These are phyloP conservation scores for Epinephelus awoara DNA, from an alignment of 2,797 vertebrate species.

Conservation along the genomic window DNA sequence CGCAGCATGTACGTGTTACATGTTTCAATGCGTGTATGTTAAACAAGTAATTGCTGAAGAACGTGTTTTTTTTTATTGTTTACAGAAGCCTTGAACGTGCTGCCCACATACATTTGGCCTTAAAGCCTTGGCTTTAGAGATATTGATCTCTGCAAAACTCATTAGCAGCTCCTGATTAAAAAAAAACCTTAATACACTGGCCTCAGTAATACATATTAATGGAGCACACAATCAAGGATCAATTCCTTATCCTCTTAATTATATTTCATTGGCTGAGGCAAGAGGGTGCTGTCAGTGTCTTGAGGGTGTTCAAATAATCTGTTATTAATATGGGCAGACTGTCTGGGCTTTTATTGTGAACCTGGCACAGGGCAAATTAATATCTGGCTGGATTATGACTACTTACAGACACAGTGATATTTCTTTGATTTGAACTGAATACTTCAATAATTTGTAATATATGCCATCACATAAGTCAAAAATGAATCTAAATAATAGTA, in stretches of 20 bases:
- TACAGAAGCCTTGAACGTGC: slow-evolving; percentile 36
- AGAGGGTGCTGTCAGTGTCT: slow-evolving; percentile 65
- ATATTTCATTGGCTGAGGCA: slow-evolving; percentile 78
- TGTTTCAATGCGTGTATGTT: slow-evolving; percentile 1
- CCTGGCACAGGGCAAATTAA: slow-evolving; percentile 47
- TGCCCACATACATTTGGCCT: slow-evolving; percentile 60
- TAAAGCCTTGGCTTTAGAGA: slow-evolving; percentile 63
- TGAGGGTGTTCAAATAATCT: slow-evolving; percentile 67
- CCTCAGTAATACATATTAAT: slow-evolving; percentile 84
- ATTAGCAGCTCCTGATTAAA: slow-evolving; percentile 79
- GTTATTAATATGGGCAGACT: slow-evolving; percentile 70
- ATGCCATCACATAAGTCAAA: neutral
- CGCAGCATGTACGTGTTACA: neutral
- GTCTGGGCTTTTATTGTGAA: slow-evolving; percentile 57
- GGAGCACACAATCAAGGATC: slow-evolving; percentile 79
- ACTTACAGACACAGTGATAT: slow-evolving; percentile 24
- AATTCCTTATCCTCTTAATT: slow-evolving; percentile 84
- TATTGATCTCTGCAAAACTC: slow-evolving; percentile 83
- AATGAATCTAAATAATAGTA: neutral
- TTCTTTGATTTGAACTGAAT: slow-evolving; percentile 41
- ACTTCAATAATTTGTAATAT: slow-evolving; percentile 24
- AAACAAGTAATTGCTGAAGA: slow-evolving; percentile 25
- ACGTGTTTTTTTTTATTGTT: slow-evolving; percentile 33
- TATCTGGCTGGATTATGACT: slow-evolving; percentile 37
- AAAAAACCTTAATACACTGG: slow-evolving; percentile 76